phyloP scores from a whole-genome alignment of 2,113 vertebrate species.

The Bombycilla garrulus region DNA sequence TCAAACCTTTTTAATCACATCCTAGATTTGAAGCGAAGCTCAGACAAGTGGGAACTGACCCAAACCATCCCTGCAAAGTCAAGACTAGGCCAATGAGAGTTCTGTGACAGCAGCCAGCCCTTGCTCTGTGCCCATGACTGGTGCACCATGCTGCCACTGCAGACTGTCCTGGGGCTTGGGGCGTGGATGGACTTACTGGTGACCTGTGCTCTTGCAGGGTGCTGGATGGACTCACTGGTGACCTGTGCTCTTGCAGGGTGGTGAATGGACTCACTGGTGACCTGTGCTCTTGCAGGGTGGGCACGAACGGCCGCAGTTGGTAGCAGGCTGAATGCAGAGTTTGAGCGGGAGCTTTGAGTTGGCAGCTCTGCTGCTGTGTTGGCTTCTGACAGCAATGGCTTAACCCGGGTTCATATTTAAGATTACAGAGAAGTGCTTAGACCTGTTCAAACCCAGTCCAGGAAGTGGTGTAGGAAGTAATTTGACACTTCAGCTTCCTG shows the following conservation, averaged over 20 bases:
- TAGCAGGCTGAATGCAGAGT: neutral
- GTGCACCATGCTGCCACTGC: neutral
- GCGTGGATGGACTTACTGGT: neutral
- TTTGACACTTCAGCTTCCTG: neutral
- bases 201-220: neutral
- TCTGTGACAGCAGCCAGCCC: neutral
- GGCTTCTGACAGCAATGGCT: neutral
- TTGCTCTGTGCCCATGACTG: neutral
- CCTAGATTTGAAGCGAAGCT: constrained; percentile 13
- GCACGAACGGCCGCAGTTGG: rapidly evolving
- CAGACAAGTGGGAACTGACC: neutral
- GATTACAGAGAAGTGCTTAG: neutral
- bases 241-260: neutral
- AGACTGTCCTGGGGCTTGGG: neutral
- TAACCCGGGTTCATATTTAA: neutral
- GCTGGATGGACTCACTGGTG: neutral
- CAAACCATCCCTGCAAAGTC: neutral
- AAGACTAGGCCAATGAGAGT: neutral
- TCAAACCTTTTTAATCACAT: neutral
- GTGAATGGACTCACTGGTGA: too few relatives aligned
- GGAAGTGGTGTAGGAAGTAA: neutral
- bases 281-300: neutral
- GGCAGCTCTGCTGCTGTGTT: neutral
- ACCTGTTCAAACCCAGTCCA: neutral
- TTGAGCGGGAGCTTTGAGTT: neutral